Conservation (phyloP, 2,797 vertebrate genomes). For the Pteropus rufus region DNA sequence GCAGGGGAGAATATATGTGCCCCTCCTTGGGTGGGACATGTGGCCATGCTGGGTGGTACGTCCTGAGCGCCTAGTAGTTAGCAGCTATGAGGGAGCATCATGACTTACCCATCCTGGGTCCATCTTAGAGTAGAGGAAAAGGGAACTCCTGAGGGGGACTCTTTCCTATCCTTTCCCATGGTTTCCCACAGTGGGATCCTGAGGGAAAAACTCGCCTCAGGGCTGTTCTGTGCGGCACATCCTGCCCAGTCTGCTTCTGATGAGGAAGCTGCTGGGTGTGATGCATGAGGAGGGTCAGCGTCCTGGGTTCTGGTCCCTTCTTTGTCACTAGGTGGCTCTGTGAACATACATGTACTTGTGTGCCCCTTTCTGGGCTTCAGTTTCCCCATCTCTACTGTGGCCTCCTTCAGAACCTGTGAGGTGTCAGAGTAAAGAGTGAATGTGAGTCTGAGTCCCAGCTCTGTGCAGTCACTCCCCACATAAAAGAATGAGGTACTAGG, state of each 20-base stretch:
- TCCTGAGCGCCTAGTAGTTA: not conserved
- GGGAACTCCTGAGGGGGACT: not conserved
- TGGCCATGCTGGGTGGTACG: fast-evolving
- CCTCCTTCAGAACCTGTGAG: not conserved
- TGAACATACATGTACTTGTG: no score
- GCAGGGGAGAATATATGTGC: not conserved
- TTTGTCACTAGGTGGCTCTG: not conserved
- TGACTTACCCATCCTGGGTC: not conserved
- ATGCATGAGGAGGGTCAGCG: not conserved
- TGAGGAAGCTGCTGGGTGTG: not conserved
- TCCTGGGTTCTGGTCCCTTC: not conserved
- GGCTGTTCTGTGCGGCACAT: not conserved
- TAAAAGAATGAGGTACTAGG: not conserved
- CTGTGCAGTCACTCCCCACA: not conserved
- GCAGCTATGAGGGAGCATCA: fast-evolving
- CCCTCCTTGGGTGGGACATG: no score
- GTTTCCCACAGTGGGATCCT: not conserved
- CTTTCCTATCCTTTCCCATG: not conserved
- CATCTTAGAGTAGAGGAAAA: not conserved
- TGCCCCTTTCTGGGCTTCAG: not conserved
- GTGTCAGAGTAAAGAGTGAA: not conserved
- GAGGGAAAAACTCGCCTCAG: not conserved
- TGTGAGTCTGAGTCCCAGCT: not conserved
- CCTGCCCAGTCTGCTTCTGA: not conserved
- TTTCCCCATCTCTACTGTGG: not conserved